Conservation (phyloP, 2,888 invertebrate genomes). For the Hofmannophila pseudospretella region DNA sequence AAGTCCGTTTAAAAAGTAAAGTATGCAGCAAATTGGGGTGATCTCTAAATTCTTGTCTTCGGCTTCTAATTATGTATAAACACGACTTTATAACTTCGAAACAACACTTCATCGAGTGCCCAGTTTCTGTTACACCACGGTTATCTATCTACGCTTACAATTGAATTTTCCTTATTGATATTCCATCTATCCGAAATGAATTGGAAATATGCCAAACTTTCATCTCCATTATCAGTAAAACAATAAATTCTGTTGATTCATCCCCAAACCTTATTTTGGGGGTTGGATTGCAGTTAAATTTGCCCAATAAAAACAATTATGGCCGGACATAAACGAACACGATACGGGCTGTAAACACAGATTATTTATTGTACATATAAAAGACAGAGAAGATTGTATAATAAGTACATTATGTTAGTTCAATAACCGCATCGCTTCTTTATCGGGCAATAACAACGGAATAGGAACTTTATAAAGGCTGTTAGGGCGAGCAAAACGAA, state of each 20-base stretch:
- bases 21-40: too few species aligned
- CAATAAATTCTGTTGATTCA: slow-evolving; percentile 9
- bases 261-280: slow-evolving; percentile 9
- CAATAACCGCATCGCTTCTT: slow-evolving; percentile 47
- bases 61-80: too few species aligned
- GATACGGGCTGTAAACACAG: slow-evolving; percentile 43
- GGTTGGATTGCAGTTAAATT: slow-evolving; percentile 35
- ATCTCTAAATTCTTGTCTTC: too few species aligned
- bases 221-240: slow-evolving; percentile 7
- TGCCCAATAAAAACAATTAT: slow-evolving; percentile 51
- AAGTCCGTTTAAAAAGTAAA: too few species aligned
- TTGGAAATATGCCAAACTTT: slow-evolving; percentile 5
- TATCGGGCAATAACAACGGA: slow-evolving; percentile 43
- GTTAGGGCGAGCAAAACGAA: slow-evolving; percentile 41
- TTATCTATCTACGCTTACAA: neutral
- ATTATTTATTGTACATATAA: slow-evolving; percentile 35
- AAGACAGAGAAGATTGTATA: slow-evolving; percentile 44
- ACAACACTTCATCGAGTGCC: too few species aligned
- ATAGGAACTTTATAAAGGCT: slow-evolving; percentile 49
- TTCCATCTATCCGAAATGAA: neutral
- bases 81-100: too few species aligned
- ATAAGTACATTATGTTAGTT: slow-evolving; percentile 51
- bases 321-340: slow-evolving; percentile 39
- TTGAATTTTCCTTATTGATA: slow-evolving; percentile 2
- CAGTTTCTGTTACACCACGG: neutral